Percentiles rank a stretch among this genome's conserved stretches.
These are phyloP conservation scores for Chamaea fasciata DNA, from an alignment of 2,113 vertebrate species.

Conservation along the genomic window DNA sequence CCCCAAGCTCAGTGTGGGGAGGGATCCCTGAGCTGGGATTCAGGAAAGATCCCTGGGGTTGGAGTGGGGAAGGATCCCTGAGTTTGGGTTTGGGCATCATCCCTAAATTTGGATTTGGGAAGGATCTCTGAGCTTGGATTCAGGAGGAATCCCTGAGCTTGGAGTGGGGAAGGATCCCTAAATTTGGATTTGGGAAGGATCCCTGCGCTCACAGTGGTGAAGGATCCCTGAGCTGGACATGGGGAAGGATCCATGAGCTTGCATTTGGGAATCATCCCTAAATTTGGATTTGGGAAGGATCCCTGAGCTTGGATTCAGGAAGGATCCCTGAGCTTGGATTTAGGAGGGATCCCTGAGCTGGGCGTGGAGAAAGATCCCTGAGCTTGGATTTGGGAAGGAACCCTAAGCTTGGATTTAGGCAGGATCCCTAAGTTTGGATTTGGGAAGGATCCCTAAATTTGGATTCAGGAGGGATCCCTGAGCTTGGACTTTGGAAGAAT, in stretches of 20 bases:
- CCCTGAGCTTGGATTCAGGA: fast-evolving
- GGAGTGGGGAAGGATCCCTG: fast-evolving
- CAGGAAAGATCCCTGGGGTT: fast-evolving
- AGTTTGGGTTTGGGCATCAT: fast-evolving
- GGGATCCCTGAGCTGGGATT: background rate
- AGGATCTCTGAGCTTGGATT: no score
- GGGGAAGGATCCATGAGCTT: fast-evolving
- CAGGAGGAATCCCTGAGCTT: background rate
- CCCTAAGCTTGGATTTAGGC: no score
- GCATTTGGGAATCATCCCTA: fast-evolving
- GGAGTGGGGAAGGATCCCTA: background rate
- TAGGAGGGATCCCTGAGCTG: no score
- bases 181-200: fast-evolving
- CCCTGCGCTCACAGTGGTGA: no score
- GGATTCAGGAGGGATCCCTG: background rate
- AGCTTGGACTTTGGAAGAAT: no score
- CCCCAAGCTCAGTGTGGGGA: no score
- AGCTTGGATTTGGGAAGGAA: no score
- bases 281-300: fast-evolving
- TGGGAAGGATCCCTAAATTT: fast-evolving
- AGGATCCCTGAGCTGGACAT: no score
- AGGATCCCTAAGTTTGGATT: fast-evolving
- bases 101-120: no score
- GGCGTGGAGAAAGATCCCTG: no score
- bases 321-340: no score